These are phyloP conservation scores for Pseudochirops cupreus DNA, from an alignment of 2,797 vertebrate species.

Conservation along the genomic window DNA sequence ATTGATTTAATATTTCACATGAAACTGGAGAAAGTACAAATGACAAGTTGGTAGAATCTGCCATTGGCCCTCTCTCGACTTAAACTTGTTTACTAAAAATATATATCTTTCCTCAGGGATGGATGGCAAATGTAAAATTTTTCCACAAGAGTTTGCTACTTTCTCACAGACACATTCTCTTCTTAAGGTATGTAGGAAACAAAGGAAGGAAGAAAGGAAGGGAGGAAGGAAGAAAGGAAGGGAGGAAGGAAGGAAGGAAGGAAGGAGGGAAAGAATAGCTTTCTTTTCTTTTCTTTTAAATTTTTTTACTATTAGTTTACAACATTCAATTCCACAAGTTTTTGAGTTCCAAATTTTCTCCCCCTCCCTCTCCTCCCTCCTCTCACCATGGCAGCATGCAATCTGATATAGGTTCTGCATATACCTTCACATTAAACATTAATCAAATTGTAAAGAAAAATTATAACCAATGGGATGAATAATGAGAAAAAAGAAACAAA, in stretches of 20 bases:
- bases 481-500: too few relatives aligned
- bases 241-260: too few relatives aligned
- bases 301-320: too few relatives aligned
- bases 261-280: neutral
- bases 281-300: neutral
- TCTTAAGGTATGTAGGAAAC: neutral
- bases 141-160: conserved; percentile 44
- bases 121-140: conserved; percentile 72
- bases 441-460: too few relatives aligned
- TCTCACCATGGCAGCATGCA: too few relatives aligned
- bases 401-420: too few relatives aligned
- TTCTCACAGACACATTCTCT: conserved; percentile 64
- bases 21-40: conserved; percentile 55
- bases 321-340: too few relatives aligned
- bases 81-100: conserved; percentile 68
- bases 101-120: conserved; percentile 66
- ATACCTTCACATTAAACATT: too few relatives aligned
- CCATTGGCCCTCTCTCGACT: conserved; percentile 39
- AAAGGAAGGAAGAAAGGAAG: neutral
- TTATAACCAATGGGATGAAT: too few relatives aligned
- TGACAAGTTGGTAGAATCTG: conserved; percentile 42
- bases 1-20: conserved; percentile 5
- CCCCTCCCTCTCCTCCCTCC: too few relatives aligned
- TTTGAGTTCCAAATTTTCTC: too few relatives aligned
- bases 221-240: too few relatives aligned